Percentiles rank a stretch among this genome's conserved stretches.
These are phyloP conservation scores for Drosophila kambysellisi DNA, from an alignment of 2,888 invertebrate genomes.

Conservation along the genomic window DNA sequence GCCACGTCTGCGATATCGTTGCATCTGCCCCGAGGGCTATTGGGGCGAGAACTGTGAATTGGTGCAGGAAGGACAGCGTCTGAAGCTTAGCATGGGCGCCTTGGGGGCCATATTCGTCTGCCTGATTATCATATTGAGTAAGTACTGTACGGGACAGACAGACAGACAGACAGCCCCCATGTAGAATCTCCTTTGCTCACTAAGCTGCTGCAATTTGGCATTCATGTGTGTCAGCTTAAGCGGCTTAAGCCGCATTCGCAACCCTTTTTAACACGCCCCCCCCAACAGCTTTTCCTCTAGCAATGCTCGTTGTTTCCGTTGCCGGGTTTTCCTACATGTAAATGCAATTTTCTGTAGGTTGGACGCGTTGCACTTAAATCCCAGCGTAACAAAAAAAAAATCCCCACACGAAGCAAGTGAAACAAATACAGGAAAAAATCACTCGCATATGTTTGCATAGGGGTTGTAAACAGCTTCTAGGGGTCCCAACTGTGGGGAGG, in stretches of 20 bases:
- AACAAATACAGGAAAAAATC: slow-evolving; percentile 1
- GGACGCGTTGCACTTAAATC: slow-evolving; percentile 46
- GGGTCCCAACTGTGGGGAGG: slow-evolving; percentile 1
- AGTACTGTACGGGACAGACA: slow-evolving; percentile 86
- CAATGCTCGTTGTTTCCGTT: slow-evolving; percentile 8
- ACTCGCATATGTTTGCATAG: slow-evolving; percentile 48
- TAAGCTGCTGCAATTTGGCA: slow-evolving; percentile 63
- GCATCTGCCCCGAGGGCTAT: slow-evolving; percentile 96
- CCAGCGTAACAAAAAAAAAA: slow-evolving; percentile 30
- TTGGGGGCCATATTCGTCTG: slow-evolving; percentile 98
- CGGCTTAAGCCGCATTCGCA: slow-evolving; percentile 69
- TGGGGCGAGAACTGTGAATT: slow-evolving; percentile 98
- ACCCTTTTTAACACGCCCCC: not conserved
- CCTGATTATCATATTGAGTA: slow-evolving; percentile 98
- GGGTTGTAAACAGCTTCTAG: not conserved
- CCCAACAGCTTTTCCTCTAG: not conserved
- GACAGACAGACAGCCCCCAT: not conserved
- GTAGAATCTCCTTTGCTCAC: slow-evolving; percentile 11
- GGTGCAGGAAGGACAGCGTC: slow-evolving; percentile 96
- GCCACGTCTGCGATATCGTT: slow-evolving; percentile 93
- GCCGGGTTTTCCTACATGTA: slow-evolving; percentile 65
- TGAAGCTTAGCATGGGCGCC: slow-evolving; percentile 98
- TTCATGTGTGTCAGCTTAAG: slow-evolving; percentile 69
- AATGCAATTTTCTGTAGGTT: slow-evolving; percentile 74
- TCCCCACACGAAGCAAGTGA: slow-evolving; percentile 1